Evolutionary conservation across 2,797 vertebrate species (phyloP).

Genomic region (Falco berigora): DNA sequence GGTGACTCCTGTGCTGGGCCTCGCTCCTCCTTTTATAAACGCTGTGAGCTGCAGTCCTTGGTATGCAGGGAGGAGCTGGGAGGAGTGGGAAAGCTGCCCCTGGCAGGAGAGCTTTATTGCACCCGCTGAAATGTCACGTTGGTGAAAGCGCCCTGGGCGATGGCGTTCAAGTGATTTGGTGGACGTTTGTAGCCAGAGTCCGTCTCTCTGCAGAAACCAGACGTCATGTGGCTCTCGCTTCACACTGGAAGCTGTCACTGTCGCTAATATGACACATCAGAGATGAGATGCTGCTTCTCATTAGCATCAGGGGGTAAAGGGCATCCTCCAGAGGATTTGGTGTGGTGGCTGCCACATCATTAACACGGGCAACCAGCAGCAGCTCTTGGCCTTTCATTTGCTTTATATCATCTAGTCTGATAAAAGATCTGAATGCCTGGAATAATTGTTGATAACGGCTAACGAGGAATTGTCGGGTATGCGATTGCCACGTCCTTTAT

Average conservation of each 20-base stretch:
- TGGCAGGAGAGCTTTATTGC: background rate
- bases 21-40: background rate
- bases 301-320: constrained; percentile 21
- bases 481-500: background rate
- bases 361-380: background rate
- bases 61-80: background rate
- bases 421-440: background rate
- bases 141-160: background rate
- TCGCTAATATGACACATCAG: background rate
- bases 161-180: background rate
- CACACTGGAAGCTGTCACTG: constrained; percentile 29
- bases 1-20: background rate
- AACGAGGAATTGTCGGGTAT: background rate
- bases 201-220: constrained; percentile 39
- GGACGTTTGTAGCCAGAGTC: background rate
- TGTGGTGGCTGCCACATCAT: background rate
- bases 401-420: background rate
- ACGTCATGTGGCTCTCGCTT: constrained; percentile 70
- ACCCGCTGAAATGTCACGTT: background rate
- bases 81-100: background rate
- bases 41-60: background rate
- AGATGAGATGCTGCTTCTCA: constrained; percentile 53
- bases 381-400: background rate
- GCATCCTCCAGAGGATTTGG: background rate
- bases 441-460: background rate